Evolutionary conservation across 1,140 invertebrate genomes (phyloP).

Genomic region (Lysiphlebus fabarum): DNA sequence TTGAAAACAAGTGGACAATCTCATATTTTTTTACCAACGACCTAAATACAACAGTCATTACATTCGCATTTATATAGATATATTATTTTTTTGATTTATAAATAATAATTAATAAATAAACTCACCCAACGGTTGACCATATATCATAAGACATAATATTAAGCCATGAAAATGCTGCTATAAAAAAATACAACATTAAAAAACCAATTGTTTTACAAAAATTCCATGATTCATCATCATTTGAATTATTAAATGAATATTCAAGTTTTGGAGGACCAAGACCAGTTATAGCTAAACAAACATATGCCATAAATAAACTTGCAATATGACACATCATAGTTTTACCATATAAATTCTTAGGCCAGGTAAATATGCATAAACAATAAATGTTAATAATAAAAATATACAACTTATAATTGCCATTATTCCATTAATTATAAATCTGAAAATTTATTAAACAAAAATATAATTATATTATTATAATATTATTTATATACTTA

Average conservation of each 20-base stretch:
- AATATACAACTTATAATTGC: constrained; percentile 54
- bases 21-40: too few relatives aligned
- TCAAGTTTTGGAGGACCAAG: constrained; percentile 18
- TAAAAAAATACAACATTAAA: constrained; percentile 47
- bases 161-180: constrained; percentile 71
- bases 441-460: too few relatives aligned
- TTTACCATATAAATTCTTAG: constrained; percentile 66
- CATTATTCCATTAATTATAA: constrained; percentile 24
- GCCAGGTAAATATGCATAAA: constrained; percentile 63
- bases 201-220: constrained; percentile 39
- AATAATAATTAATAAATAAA: too few relatives aligned
- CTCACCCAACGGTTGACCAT: constrained; percentile 62
- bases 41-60: too few relatives aligned
- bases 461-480: neutral
- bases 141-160: constrained; percentile 69
- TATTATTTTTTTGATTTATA: too few relatives aligned
- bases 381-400: constrained; percentile 61
- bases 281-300: constrained; percentile 53
- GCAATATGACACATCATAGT: constrained; percentile 67
- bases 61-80: too few relatives aligned
- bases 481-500: neutral
- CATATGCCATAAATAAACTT: constrained; percentile 62
- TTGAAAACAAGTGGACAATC: too few relatives aligned
- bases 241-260: neutral
- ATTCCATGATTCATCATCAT: neutral